phyloP scores from a whole-genome alignment of 2,113 vertebrate species.

The Prinia subflava region DNA sequence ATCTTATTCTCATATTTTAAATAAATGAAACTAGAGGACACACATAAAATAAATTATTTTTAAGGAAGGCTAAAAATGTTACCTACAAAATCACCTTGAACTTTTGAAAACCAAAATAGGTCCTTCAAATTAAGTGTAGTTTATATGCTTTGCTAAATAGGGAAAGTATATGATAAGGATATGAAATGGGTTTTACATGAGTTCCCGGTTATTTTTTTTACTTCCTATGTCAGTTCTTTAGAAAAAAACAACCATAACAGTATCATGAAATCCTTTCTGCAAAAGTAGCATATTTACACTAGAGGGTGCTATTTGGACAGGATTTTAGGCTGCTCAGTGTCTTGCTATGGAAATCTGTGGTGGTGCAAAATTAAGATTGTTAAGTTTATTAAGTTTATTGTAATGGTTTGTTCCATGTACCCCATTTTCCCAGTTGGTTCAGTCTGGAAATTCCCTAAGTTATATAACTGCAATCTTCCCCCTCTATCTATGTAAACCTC shows the following conservation, averaged over 20 bases:
- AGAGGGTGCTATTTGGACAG: constrained; percentile 10
- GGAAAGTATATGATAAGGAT: background rate
- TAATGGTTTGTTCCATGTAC: too few relatives aligned
- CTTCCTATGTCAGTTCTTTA: background rate
- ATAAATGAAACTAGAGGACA: background rate
- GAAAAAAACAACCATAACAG: accelerated
- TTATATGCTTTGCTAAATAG: background rate
- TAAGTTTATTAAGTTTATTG: too few relatives aligned
- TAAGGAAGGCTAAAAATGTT: background rate
- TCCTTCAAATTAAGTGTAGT: background rate
- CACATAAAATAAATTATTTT: background rate
- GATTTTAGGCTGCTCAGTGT: background rate
- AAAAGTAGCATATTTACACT: background rate
- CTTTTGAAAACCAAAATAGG: background rate
- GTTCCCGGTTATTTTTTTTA: background rate
- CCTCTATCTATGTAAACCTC: too few relatives aligned
- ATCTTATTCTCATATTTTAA: background rate
- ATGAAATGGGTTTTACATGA: background rate
- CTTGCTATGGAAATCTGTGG: background rate
- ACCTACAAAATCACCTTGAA: background rate
- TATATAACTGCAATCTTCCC: too few relatives aligned
- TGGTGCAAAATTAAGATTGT: too few relatives aligned
- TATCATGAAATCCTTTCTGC: background rate
- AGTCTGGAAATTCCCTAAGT: too few relatives aligned
- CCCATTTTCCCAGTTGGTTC: too few relatives aligned